Evolutionary conservation across 2,113 vertebrate genomes (phyloP).

Genomic region (Percina caprodes): DNA sequence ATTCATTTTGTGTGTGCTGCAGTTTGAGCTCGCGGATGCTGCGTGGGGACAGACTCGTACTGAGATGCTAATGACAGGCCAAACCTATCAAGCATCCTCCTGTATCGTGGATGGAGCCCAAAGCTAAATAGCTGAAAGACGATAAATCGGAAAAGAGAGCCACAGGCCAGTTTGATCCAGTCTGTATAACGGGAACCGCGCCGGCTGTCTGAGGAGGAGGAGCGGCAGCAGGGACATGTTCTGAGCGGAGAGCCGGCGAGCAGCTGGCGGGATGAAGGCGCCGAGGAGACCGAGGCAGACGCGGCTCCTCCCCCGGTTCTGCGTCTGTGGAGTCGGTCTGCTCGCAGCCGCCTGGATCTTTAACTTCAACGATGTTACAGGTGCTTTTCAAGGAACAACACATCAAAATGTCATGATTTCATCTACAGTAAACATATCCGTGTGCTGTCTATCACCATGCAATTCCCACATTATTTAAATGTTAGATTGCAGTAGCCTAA

Average conservation of each 20-base stretch:
- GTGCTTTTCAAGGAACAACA: slow-evolving; percentile 48
- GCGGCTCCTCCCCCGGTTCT: slow-evolving; percentile 77
- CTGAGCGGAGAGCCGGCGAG: slow-evolving; percentile 61
- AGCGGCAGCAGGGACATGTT: slow-evolving; percentile 67
- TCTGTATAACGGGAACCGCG: neutral
- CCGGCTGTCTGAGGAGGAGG: neutral
- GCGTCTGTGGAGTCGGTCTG: slow-evolving; percentile 76
- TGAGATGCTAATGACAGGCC: slow-evolving; percentile 59
- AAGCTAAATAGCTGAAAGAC: neutral
- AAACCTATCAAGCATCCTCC: neutral
- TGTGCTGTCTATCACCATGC: neutral
- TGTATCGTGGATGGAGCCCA: slow-evolving; percentile 34
- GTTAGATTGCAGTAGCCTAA: neutral
- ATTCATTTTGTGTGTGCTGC: slow-evolving; percentile 6
- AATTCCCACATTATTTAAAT: neutral
- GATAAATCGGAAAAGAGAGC: neutral
- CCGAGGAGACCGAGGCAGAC: slow-evolving; percentile 75
- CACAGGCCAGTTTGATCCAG: slow-evolving; percentile 18
- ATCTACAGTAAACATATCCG: neutral
- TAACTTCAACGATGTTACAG: slow-evolving; percentile 71
- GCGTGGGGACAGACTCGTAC: slow-evolving; percentile 20
- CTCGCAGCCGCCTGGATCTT: slow-evolving; percentile 73
- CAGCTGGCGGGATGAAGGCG: slow-evolving; percentile 78
- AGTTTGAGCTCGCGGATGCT: slow-evolving; percentile 6
- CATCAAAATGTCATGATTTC: neutral